phyloP scores from a whole-genome alignment of 2,888 invertebrate genomes.

The Spilarctia lutea region DNA sequence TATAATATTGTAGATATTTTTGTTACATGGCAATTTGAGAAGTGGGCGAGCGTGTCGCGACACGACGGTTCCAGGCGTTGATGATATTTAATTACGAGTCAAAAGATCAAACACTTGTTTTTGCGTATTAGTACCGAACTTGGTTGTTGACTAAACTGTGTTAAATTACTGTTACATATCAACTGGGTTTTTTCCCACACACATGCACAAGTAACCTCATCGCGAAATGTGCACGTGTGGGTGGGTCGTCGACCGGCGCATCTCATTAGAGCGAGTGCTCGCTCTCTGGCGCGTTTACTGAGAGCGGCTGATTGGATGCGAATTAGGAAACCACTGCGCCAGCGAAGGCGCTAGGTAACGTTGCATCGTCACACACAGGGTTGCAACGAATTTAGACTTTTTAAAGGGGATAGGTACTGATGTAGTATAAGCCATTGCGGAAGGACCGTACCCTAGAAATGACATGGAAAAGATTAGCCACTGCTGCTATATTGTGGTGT shows the following conservation, averaged over 20 bases:
- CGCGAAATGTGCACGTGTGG: conserved; percentile 13
- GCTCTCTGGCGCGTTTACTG: conserved; percentile 37
- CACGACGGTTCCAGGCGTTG: conserved; percentile 8
- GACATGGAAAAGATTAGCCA: background rate
- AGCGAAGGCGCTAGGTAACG: conserved; percentile 23
- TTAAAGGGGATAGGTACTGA: background rate
- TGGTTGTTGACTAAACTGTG: conserved; percentile 28
- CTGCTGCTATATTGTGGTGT: background rate
- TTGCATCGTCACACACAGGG: conserved; percentile 28
- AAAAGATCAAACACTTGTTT: conserved; percentile 42
- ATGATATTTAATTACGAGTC: conserved; percentile 33
- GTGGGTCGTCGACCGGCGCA: conserved; percentile 33
- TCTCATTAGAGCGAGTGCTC: conserved; percentile 47
- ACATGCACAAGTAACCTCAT: background rate
- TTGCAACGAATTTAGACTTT: conserved; percentile 10
- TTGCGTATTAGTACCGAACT: conserved; percentile 23
- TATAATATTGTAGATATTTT: background rate
- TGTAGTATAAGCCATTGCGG: background rate
- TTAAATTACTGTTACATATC: conserved; percentile 20
- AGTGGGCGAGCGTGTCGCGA: background rate
- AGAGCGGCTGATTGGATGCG: conserved; percentile 37
- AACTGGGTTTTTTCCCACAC: conserved; percentile 4
- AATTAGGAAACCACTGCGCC: conserved; percentile 37
- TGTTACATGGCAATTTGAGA: background rate
- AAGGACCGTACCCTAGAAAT: background rate